Percentiles rank a stretch among this genome's conserved stretches.
Evolutionary conservation across 1,140 invertebrate species (phyloP).

Genomic region (Laupala kohalensis): DNA sequence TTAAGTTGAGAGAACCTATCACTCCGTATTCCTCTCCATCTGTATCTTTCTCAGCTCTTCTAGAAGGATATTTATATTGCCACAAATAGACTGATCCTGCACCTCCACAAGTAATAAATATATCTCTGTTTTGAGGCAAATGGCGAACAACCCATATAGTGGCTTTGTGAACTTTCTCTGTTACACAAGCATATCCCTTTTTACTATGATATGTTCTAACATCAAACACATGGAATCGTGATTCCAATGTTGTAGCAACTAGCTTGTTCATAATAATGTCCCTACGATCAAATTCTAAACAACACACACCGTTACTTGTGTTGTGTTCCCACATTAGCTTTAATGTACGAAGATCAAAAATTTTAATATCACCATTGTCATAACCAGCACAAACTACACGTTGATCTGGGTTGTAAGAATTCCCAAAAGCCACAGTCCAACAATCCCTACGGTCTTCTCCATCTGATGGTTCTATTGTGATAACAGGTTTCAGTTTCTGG

Average conservation of each 20-base stretch:
- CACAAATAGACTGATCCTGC: slow-evolving; percentile 75
- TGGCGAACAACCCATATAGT: slow-evolving; percentile 79
- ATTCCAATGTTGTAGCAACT: slow-evolving; percentile 82
- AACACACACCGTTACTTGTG: slow-evolving; percentile 86
- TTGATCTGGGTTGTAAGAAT: slow-evolving; percentile 76
- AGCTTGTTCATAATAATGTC: slow-evolving; percentile 95
- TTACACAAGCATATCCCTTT: slow-evolving; percentile 69
- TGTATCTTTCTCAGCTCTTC: slow-evolving; percentile 47
- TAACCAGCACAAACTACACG: slow-evolving; percentile 79
- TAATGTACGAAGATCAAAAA: slow-evolving; percentile 85
- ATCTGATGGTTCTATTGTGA: slow-evolving; percentile 63
- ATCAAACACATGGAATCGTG: slow-evolving; percentile 82
- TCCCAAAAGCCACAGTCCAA: slow-evolving; percentile 79
- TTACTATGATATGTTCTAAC: slow-evolving; percentile 73
- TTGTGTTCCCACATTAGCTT: slow-evolving; percentile 79
- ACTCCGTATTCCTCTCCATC: slow-evolving; percentile 61
- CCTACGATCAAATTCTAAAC: slow-evolving; percentile 82
- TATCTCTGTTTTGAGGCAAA: slow-evolving; percentile 84
- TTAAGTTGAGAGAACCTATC: slow-evolving; percentile 52
- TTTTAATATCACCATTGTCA: slow-evolving; percentile 92
- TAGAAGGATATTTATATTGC: slow-evolving; percentile 86
- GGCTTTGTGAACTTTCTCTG: slow-evolving; percentile 67
- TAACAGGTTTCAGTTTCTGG: slow-evolving; percentile 77
- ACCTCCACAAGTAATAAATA: slow-evolving; percentile 86
- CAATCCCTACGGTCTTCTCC: slow-evolving; percentile 57